Base-by-base conservation (phyloP, 30 jellyfish, hydroid and myxozoan species). In the Chrysaora quinquecirrha region DNA sequence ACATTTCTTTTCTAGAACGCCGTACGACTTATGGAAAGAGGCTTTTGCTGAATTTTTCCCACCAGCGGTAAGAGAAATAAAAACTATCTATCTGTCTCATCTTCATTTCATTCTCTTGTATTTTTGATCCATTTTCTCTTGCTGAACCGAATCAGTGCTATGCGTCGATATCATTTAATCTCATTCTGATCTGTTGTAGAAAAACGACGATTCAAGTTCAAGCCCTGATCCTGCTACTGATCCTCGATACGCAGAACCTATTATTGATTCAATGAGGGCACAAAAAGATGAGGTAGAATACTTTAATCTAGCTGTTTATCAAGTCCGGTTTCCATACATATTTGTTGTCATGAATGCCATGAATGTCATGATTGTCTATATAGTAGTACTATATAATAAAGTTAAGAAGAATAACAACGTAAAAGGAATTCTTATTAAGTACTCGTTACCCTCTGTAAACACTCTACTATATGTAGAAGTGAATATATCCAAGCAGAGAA, bases 201-300 rank as follows among this genome's bases (percentile, higher is more conserved):
- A 43, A n/a, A 18, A 81, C 23, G 82, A 43, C 21, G 66, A 66
- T 20, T 30, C 20, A 12, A 80, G 79, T 43, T 18, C 34, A 62
- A 46, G 62, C 16, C 65, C 32, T 21, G 88, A 79, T 48, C 97
- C 97, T 30, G 38, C 85, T 14, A 64, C 48, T 23, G 97, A 90
- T 52, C 30, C 33, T 18, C 87, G 83, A 58, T 90, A 72, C 58
- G 96, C 97, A 21, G 97, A 90, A 48, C 85, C 86, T 16, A 12
- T 49, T 2, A 69, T 90, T 27, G 97, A 90, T 62, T 72, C 92
- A 11, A 58, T 84, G 35, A 79, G 90, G 54, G 63, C 76, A 0
- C 96, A 83, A 62, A 90, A 90, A 64, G 96, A 90, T 67, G 84
- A 83, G 95, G 97, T 90, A 67, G 14, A 78, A n/a, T n/a, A n/a